Percentiles rank a stretch among this genome's conserved stretches.
Evolutionary conservation across 2,888 invertebrate genomes (phyloP).

Genomic region (Eupithecia inturbata): DNA sequence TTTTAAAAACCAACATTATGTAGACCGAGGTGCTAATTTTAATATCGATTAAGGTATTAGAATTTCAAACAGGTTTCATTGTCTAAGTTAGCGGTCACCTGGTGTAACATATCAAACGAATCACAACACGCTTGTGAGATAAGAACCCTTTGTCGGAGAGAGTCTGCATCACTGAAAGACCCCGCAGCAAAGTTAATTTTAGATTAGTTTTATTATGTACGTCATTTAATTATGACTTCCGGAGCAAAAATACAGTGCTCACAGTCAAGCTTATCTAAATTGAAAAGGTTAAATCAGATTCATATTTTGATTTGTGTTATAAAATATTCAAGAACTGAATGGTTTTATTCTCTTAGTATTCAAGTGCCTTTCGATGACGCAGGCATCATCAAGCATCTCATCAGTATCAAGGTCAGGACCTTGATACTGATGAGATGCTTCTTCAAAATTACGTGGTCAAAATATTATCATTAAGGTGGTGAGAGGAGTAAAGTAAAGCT

Average conservation of each 20-base stretch:
- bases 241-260: constrained; percentile 48
- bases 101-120: not conserved
- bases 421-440: not conserved
- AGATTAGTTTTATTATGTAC: constrained; percentile 53
- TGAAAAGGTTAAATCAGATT: constrained; percentile 21
- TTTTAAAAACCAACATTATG: constrained; percentile 6
- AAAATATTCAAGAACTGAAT: no score
- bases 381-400: not conserved
- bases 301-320: constrained; percentile 1
- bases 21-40: constrained; percentile 6
- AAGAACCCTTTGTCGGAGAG: constrained; percentile 5
- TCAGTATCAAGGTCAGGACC: constrained; percentile 2
- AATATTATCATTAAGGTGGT: not conserved
- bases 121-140: not conserved
- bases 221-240: constrained; percentile 57
- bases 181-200: constrained; percentile 45
- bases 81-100: not conserved
- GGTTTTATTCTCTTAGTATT: no score
- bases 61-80: constrained; percentile 11
- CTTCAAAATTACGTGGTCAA: not conserved
- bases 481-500: not conserved
- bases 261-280: constrained; percentile 44
- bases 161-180: constrained; percentile 36
- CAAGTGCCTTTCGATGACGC: not conserved
- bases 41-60: constrained; percentile 2